Percentiles rank a stretch among this genome's conserved stretches.
phyloP scores from a whole-genome alignment of 2,113 vertebrate genomes.

The Oryzias curvinotus region DNA sequence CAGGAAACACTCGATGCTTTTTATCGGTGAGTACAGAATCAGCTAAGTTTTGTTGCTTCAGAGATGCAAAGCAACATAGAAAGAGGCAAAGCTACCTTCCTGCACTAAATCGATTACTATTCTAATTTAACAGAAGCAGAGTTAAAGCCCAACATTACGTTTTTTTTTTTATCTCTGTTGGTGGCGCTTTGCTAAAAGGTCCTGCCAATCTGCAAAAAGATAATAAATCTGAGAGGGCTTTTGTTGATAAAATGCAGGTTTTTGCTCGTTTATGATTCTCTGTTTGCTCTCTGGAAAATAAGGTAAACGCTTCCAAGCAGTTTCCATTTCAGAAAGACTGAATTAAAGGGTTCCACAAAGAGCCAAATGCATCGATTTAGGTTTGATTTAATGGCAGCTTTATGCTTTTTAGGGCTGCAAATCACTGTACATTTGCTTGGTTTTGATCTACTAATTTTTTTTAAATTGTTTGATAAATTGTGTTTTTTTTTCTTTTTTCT shows the following conservation, averaged over 20 bases:
- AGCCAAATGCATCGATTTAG: constrained; percentile 35
- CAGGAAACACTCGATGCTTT: constrained; percentile 97
- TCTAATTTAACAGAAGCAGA: too few species aligned
- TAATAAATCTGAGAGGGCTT: constrained; percentile 51
- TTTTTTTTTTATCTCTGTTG: not conserved
- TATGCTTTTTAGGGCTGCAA: too few species aligned
- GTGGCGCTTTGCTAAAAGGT: constrained; percentile 26
- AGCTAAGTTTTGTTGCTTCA: constrained; percentile 16
- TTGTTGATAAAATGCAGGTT: constrained; percentile 51
- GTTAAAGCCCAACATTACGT: too few species aligned
- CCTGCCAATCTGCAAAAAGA: constrained; percentile 37
- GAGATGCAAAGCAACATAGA: constrained; percentile 30
- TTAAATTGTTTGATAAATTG: constrained; percentile 7
- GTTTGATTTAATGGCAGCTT: constrained; percentile 3
- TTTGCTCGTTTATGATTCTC: constrained; percentile 57
- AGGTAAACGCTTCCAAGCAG: constrained; percentile 55
- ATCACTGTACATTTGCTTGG: too few species aligned
- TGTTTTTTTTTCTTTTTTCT: too few species aligned
- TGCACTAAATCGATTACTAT: not conserved
- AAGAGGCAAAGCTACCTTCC: not conserved
- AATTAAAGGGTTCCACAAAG: constrained; percentile 47
- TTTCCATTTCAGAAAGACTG: constrained; percentile 69
- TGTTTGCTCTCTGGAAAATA: constrained; percentile 56
- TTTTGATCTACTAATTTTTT: not conserved
- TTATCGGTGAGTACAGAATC: constrained; percentile 83